Evolutionary conservation across 1,140 invertebrate species (phyloP).

Genomic region (Drosophila pectinifera): DNA sequence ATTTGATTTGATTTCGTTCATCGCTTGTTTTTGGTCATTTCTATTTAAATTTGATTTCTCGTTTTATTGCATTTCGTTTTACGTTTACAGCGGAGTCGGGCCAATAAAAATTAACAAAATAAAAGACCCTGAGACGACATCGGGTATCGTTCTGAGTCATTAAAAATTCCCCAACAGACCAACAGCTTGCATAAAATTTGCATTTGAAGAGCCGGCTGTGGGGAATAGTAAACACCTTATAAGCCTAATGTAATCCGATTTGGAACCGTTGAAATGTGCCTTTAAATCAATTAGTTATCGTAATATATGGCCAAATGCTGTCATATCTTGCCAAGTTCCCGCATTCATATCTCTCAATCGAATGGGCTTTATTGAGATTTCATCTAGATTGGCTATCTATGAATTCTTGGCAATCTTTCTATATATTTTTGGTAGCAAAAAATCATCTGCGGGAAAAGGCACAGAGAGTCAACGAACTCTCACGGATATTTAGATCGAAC

Average conservation of each 20-base stretch:
- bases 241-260: conserved; percentile 75
- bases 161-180: conserved; percentile 23
- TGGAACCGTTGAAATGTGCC: conserved; percentile 57
- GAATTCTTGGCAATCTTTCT: conserved; percentile 15
- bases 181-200: conserved; percentile 67
- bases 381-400: no score
- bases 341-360: conserved; percentile 35
- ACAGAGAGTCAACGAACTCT: conserved; percentile 17
- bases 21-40: conserved; percentile 64
- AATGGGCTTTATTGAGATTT: conserved; percentile 10
- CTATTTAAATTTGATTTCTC: conserved; percentile 68
- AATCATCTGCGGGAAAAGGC: conserved; percentile 9
- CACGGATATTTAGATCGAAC: conserved; percentile 7
- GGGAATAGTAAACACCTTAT: conserved; percentile 74
- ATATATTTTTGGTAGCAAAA: conserved; percentile 6
- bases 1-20: conserved; percentile 59
- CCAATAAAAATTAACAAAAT: conserved; percentile 64
- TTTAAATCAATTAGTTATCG: conserved; percentile 62
- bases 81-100: conserved; percentile 34
- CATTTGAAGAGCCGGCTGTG: conserved; percentile 35
- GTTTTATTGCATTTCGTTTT: conserved; percentile 69
- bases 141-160: conserved; percentile 40
- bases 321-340: not conserved
- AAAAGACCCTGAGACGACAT: conserved; percentile 21
- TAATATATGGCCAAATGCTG: conserved; percentile 37